These are phyloP conservation scores for Hetaerina titia DNA, from an alignment of 2,888 invertebrate genomes.

Conservation along the genomic window DNA sequence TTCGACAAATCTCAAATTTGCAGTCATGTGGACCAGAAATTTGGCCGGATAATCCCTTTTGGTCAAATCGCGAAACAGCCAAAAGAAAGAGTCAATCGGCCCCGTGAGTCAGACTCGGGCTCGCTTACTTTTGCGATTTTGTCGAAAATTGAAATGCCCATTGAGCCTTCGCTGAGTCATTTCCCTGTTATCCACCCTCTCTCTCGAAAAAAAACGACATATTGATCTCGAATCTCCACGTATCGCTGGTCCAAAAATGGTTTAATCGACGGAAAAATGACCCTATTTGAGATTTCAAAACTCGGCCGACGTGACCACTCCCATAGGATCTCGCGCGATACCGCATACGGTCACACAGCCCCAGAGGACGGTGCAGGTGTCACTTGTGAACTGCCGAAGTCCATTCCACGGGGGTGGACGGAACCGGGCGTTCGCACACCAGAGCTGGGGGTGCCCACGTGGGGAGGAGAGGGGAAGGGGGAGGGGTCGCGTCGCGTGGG, in stretches of 20 bases:
- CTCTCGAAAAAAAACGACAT: no score
- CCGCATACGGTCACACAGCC: neutral
- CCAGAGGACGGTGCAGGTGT: neutral
- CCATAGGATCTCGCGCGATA: neutral
- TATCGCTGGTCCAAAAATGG: neutral
- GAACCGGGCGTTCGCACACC: neutral
- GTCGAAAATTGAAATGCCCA: no score
- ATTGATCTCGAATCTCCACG: neutral
- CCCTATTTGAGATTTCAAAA: constrained; percentile 3
- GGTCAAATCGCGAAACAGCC: no score
- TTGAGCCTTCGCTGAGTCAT: no score
- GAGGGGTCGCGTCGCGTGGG: neutral
- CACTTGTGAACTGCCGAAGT: neutral
- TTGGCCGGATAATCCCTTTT: no score
- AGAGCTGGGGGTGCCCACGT: neutral
- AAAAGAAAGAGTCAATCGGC: no score
- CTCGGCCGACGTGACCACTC: neutral
- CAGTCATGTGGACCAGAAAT: no score
- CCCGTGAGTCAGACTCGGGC: no score
- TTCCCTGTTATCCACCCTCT: no score
- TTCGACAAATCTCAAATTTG: no score
- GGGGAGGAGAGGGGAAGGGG: neutral
- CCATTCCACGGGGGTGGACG: neutral
- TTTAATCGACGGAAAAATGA: neutral
- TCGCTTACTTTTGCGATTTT: no score